Evolutionary conservation across 2,113 vertebrate species (phyloP).

Genomic region (Salminus brasiliensis): DNA sequence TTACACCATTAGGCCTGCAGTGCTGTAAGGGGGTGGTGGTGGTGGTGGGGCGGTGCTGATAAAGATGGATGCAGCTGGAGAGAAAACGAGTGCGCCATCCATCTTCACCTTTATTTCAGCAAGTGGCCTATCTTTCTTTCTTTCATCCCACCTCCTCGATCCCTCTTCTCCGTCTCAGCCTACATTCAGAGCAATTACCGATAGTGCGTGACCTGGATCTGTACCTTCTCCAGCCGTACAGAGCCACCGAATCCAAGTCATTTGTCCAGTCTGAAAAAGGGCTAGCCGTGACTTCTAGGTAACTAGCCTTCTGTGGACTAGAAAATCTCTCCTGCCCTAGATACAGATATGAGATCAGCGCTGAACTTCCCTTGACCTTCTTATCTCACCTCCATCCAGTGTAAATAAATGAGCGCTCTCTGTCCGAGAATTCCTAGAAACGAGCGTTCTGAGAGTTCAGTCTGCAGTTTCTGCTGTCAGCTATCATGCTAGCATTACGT

Average conservation of each 20-base stretch:
- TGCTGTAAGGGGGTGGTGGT: not conserved
- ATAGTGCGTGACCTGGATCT: not conserved
- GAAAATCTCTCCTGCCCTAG: not conserved
- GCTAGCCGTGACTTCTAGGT: not conserved
- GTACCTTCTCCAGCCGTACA: not conserved
- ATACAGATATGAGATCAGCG: not conserved
- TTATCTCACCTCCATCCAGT: not conserved
- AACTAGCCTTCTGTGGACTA: not conserved
- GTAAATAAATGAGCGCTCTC: not conserved
- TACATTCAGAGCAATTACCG: not conserved
- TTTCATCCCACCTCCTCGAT: not conserved
- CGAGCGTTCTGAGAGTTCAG: not conserved
- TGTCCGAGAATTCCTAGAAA: not conserved
- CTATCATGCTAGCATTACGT: too few relatives aligned
- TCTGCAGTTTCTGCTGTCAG: not conserved
- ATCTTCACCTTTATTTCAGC: not conserved
- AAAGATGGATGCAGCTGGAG: not conserved
- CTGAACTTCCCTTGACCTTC: not conserved
- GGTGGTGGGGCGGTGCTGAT: not conserved
- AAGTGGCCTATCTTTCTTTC: not conserved
- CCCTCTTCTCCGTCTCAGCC: not conserved
- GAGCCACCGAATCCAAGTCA: not conserved
- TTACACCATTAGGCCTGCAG: not conserved
- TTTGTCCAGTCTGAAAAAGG: not conserved
- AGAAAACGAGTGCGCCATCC: not conserved